These are phyloP conservation scores for Mythimna ferrago DNA, from an alignment of 2,888 invertebrate species.

Conservation along the genomic window DNA sequence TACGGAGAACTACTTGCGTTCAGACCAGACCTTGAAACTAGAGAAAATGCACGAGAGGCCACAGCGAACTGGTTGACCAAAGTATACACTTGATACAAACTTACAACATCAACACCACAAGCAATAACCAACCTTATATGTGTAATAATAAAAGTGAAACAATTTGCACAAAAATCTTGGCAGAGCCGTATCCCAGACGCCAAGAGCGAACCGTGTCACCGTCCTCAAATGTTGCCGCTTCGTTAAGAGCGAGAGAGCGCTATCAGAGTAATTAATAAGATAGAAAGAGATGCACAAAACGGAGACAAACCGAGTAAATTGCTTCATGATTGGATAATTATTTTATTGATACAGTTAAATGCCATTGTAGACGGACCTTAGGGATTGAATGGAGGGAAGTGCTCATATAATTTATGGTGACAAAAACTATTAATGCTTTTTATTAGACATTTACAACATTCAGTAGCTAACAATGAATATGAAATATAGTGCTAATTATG, in stretches of 20 bases:
- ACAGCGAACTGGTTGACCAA: conserved; percentile 74
- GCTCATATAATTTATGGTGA: conserved; percentile 69
- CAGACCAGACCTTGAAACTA: conserved; percentile 79
- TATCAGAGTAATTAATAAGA: conserved; percentile 42
- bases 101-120: conserved; percentile 1
- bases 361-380: conserved; percentile 77
- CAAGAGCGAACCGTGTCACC: conserved; percentile 78
- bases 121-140: conserved; percentile 37
- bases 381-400: conserved; percentile 72
- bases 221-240: conserved; percentile 78
- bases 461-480: conserved; percentile 37
- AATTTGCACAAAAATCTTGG: conserved; percentile 56
- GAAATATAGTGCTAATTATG: conserved; percentile 33
- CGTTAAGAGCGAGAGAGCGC: conserved; percentile 69
- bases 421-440: conserved; percentile 48
- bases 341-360: conserved; percentile 89
- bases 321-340: conserved; percentile 90
- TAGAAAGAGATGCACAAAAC: conserved; percentile 69
- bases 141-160: not conserved
- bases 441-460: conserved; percentile 38
- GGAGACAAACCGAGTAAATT: conserved; percentile 86
- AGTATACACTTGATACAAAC: conserved; percentile 73
- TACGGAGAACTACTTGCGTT: conserved; percentile 69
- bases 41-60: conserved; percentile 78
- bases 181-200: conserved; percentile 73